A percentile compares a stretch with the other conserved stretches of the same genome.
phyloP scores from a whole-genome alignment of 1,140 invertebrate genomes.

The Berghia stephanieae region DNA sequence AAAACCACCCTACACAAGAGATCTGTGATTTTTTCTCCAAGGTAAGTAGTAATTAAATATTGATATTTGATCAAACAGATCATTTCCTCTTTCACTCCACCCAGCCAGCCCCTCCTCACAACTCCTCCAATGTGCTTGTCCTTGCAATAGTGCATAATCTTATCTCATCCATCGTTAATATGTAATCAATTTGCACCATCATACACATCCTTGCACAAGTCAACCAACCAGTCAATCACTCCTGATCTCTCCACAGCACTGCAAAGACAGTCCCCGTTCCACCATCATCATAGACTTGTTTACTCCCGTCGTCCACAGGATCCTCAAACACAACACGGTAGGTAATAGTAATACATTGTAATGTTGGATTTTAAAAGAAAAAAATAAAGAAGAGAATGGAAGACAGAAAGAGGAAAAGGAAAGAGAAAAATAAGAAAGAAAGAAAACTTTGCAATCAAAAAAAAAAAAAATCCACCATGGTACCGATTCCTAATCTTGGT shows the following conservation, averaged over 20 bases:
- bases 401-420: too few relatives aligned
- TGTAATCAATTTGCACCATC: too few relatives aligned
- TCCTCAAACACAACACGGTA: constrained; percentile 84
- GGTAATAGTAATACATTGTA: constrained; percentile 56
- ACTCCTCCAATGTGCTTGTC: too few relatives aligned
- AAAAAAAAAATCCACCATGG: too few relatives aligned
- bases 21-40: constrained; percentile 73
- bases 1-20: constrained; percentile 73
- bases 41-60: constrained; percentile 51
- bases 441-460: too few relatives aligned
- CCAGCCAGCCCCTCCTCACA: background rate
- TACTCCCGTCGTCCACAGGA: constrained; percentile 80
- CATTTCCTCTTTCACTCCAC: background rate
- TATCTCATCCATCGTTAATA: too few relatives aligned
- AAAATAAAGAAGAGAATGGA: background rate
- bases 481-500: too few relatives aligned
- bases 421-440: too few relatives aligned
- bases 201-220: too few relatives aligned
- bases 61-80: background rate
- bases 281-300: constrained; percentile 73
- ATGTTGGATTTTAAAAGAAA: background rate
- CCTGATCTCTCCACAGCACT: constrained; percentile 67
- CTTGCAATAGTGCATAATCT: too few relatives aligned
- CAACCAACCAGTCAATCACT: too few relatives aligned
- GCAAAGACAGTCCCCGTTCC: constrained; percentile 72